A percentile compares a stretch with the other conserved stretches of the same genome.
Evolutionary conservation across 1,140 invertebrate species (phyloP).

Genomic region (Acarapis woodi): DNA sequence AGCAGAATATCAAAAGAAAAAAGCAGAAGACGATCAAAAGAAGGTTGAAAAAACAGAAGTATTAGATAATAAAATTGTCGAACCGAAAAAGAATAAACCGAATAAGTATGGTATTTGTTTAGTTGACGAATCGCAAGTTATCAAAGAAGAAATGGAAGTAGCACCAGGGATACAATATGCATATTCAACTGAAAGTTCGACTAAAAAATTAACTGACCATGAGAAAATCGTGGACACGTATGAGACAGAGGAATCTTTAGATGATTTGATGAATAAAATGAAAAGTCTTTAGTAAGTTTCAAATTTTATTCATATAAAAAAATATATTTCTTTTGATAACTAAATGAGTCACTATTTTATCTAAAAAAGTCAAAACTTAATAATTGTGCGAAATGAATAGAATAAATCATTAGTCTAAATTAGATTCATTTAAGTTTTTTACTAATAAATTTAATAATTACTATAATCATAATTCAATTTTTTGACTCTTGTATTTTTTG

Average conservation of each 20-base stretch:
- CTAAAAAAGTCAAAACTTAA: too few species aligned
- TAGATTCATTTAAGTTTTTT: too few species aligned
- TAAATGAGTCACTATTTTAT: too few species aligned
- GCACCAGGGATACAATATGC: conserved; percentile 31
- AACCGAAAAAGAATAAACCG: conserved; percentile 41
- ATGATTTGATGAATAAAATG: conserved; percentile 68
- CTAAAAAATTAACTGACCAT: conserved; percentile 8
- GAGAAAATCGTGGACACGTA: conserved; percentile 15
- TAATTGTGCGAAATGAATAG: too few species aligned
- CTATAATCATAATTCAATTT: too few species aligned
- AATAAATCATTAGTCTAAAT: too few species aligned
- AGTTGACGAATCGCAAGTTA: conserved; percentile 31
- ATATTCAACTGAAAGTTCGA: conserved; percentile 24
- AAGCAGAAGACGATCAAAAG: background rate
- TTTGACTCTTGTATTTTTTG: too few species aligned
- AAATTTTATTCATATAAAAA: too few species aligned
- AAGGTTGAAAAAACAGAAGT: conserved; percentile 16
- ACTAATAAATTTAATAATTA: too few species aligned
- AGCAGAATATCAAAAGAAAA: conserved; percentile 25
- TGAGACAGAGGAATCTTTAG: conserved; percentile 27
- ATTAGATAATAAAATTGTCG: conserved; percentile 21
- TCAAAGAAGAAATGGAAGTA: conserved; percentile 16
- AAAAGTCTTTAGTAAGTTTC: too few species aligned
- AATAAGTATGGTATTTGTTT: conserved; percentile 63
- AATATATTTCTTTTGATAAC: too few species aligned